Conservation (phyloP, 2,113 vertebrate genomes). For the Glareola pratincola region DNA sequence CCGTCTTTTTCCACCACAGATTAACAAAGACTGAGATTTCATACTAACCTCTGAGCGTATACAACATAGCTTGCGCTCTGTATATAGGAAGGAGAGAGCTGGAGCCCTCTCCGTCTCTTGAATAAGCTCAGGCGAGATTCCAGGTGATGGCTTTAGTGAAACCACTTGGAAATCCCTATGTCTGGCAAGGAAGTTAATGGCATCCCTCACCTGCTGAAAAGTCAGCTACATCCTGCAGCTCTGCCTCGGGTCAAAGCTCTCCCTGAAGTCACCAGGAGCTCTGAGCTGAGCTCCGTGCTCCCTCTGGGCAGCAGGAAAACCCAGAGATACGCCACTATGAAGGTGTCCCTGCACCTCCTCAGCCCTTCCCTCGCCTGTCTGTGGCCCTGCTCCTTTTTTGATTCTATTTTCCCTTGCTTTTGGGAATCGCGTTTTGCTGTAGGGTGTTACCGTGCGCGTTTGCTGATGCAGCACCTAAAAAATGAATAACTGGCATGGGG, state of each 20-base stretch:
- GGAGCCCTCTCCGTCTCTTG: background rate
- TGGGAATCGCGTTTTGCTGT: background rate
- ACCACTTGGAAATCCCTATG: background rate
- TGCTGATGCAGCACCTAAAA: background rate
- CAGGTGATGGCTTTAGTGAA: background rate
- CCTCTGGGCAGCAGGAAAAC: background rate
- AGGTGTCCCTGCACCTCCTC: background rate
- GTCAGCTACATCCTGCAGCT: background rate
- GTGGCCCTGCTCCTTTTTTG: background rate
- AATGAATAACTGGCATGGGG: background rate
- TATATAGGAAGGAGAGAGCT: background rate
- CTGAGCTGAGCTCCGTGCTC: background rate
- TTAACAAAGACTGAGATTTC: background rate
- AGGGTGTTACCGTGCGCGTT: background rate
- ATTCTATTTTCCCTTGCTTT: background rate
- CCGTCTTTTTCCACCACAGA: background rate
- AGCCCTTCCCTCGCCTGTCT: background rate
- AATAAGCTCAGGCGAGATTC: background rate
- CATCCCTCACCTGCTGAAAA: background rate
- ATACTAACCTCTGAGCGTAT: background rate
- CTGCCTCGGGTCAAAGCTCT: background rate
- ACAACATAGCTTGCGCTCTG: background rate
- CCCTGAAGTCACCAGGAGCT: background rate
- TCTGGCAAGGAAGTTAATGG: background rate
- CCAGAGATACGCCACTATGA: rapidly evolving